Base-by-base conservation (phyloP, 2,797 vertebrate species). In the Cynodonichthys magdalenae region DNA sequence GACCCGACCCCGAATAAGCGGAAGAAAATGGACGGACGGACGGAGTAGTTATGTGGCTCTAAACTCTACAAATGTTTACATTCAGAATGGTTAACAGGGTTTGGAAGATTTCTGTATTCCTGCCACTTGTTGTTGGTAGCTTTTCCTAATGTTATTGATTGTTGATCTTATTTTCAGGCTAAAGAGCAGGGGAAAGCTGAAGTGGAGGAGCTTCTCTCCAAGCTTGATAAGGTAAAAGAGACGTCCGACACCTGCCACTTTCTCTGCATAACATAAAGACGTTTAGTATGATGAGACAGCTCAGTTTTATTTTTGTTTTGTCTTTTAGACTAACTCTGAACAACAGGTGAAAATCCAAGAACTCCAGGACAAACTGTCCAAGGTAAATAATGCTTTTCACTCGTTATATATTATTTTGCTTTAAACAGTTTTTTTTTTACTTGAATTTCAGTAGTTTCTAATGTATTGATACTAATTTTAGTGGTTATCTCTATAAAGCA, bases 121-220 rank as follows among this genome's bases (percentile, higher is more conserved):
- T 12, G 11, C 36, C 36, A 39, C 36, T 39, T 39, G 11, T 36
- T 36, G 9, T 3, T 11, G 36, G 36, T 14, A 12, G 12, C 11
- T 11, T 39, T 39, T 14, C 3, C 11, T 3, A 2, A 12, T 39
- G 46, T 10, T 19, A 20, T 48, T 20, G 46, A 66, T 70, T 19
- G 15, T 12, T 64, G 5, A 59, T 9, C 60, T 61, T 55, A 4
- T 86, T 80, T 90, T 75, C 87, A 99, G 98, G 95, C 97, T 69
- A 99, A 97, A 92, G 98, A 99, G 86, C 97, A 97, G 87, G 96
- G 96, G 0, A 98, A 97, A 89, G 93, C 94, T 59, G 98, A 99
- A 64, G 95, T 96, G 45, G 96, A 96, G 87, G 97, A 98, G 75
- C 92, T 98, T 63, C 96, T 97, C 74, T 92, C 89, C 75, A 98